Conservation (phyloP, 2,797 vertebrate species). For the Danio kyathit region DNA sequence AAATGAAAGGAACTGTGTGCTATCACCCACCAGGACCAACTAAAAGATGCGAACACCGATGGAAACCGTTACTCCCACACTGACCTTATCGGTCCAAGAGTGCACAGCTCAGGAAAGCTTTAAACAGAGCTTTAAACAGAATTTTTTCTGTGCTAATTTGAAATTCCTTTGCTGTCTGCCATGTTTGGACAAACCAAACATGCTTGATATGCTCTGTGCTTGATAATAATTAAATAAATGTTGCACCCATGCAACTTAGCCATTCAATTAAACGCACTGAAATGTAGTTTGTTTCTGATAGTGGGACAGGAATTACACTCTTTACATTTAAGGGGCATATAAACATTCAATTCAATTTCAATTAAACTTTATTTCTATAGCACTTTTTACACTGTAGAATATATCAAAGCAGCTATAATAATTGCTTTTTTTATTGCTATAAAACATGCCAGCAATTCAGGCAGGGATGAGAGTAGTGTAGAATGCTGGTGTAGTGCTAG, state of each 20-base stretch:
- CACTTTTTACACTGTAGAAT: no score
- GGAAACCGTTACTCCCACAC: constrained; percentile 10
- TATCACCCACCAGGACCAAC: neutral
- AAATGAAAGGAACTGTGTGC: constrained; percentile 9
- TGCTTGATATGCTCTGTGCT: no score
- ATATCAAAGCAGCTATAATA: no score
- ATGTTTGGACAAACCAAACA: neutral
- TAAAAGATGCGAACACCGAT: constrained; percentile 1
- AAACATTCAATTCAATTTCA: no score
- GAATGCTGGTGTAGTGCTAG: no score
- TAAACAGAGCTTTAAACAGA: neutral
- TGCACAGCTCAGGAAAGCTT: neutral
- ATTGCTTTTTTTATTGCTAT: no score
- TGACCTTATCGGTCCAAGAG: constrained; percentile 2
- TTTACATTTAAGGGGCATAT: neutral
- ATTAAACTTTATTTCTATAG: no score
- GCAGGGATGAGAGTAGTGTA: no score
- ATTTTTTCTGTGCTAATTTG: neutral
- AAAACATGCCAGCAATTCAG: no score
- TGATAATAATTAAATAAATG: neutral
- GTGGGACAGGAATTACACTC: neutral
- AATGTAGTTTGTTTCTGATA: neutral
- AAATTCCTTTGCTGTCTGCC: neutral
- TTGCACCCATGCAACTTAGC: neutral
- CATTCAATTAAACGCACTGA: no score